A percentile compares a stretch with the other conserved stretches of the same genome.
These are phyloP conservation scores for Dendroctonus valens DNA, from an alignment of 1,140 invertebrate genomes.

Conservation along the genomic window DNA sequence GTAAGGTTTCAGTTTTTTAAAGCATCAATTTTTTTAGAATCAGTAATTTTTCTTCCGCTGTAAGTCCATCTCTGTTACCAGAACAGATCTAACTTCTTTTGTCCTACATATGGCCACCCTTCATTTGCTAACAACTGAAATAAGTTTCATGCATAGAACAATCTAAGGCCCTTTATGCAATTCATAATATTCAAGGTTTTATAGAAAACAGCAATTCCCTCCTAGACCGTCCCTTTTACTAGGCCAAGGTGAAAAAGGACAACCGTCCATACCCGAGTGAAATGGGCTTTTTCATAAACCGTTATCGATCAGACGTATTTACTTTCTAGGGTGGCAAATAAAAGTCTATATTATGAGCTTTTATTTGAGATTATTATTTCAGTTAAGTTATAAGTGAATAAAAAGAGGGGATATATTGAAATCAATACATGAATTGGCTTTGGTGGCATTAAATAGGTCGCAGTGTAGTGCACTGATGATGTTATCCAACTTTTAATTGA, in stretches of 20 bases:
- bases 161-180: slow-evolving; percentile 13
- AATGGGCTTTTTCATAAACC: slow-evolving; percentile 1
- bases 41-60: too few relatives aligned
- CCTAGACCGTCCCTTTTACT: neutral
- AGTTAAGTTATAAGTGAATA: slow-evolving; percentile 24
- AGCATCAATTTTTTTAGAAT: too few relatives aligned
- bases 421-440: slow-evolving; percentile 12
- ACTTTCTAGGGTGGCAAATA: slow-evolving; percentile 25
- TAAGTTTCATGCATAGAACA: slow-evolving; percentile 25
- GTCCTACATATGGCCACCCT: slow-evolving; percentile 45
- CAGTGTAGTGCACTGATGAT: neutral
- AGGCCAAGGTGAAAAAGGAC: neutral
- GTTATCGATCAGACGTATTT: slow-evolving; percentile 21
- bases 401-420: slow-evolving; percentile 16
- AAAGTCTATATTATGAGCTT: slow-evolving; percentile 28
- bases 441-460: neutral
- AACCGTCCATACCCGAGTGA: neutral
- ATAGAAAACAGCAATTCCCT: neutral
- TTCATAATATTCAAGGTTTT: slow-evolving; percentile 1
- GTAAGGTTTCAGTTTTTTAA: too few relatives aligned
- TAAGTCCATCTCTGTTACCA: slow-evolving; percentile 11
- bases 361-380: slow-evolving; percentile 28
- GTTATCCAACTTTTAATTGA: too few relatives aligned
- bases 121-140: slow-evolving; percentile 41
- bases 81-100: slow-evolving; percentile 34